Evolutionary conservation across 1,140 invertebrate genomes (phyloP).

Genomic region (Ceratoteleas bidentatus): DNA sequence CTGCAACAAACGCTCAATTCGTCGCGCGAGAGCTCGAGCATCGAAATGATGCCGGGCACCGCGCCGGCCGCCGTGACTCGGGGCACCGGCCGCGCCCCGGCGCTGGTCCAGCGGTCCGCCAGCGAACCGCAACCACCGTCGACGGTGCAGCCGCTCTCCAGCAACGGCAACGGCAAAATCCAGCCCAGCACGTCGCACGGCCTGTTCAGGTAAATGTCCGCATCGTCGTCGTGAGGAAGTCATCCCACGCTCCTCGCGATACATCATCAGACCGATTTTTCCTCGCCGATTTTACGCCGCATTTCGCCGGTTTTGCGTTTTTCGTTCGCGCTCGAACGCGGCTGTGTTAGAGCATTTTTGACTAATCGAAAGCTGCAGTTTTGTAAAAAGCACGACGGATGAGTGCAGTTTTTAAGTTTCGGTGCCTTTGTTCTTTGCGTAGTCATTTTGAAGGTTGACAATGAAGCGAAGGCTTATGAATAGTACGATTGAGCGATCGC

Average conservation of each 20-base stretch:
- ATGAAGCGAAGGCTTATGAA: too few relatives aligned
- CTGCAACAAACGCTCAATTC: constrained; percentile 82
- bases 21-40: constrained; percentile 77
- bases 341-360: too few relatives aligned
- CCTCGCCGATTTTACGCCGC: constrained; percentile 16
- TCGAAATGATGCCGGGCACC: constrained; percentile 78
- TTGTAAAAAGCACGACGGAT: too few relatives aligned
- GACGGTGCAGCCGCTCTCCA: constrained; percentile 77
- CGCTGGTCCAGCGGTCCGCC: constrained; percentile 83
- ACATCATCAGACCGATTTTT: constrained; percentile 23
- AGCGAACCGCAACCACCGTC: constrained; percentile 84
- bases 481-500: too few relatives aligned
- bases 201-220: constrained; percentile 74
- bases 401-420: too few relatives aligned
- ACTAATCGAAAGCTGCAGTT: too few relatives aligned
- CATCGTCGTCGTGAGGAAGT: too few relatives aligned
- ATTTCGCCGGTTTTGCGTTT: too few relatives aligned
- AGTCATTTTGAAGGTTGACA: too few relatives aligned
- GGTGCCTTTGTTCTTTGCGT: too few relatives aligned
- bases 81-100: constrained; percentile 78
- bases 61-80: constrained; percentile 76
- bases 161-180: constrained; percentile 74
- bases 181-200: constrained; percentile 78
- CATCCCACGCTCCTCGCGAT: background rate
- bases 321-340: too few relatives aligned